Evolutionary conservation across 2,888 invertebrate genomes (phyloP).

Genomic region (Phortica okadai): DNA sequence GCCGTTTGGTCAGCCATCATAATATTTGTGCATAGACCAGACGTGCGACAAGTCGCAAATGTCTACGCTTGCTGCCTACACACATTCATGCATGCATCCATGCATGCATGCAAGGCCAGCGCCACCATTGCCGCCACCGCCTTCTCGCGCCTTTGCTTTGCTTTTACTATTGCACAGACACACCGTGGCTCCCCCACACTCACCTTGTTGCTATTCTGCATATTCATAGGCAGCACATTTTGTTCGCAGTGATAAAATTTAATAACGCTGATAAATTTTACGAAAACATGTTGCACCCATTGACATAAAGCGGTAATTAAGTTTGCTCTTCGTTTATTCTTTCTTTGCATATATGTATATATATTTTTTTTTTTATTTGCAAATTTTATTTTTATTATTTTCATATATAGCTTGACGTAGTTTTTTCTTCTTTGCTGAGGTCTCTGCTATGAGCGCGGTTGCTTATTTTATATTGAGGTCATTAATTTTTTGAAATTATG

Average conservation of each 20-base stretch:
- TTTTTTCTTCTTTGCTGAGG: not conserved
- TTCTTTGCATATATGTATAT: not conserved
- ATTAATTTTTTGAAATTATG: constrained; percentile 63
- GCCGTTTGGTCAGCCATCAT: constrained; percentile 54
- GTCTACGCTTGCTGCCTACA: constrained; percentile 12
- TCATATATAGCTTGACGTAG: not conserved
- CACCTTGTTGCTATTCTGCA: constrained; percentile 39
- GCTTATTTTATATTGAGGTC: constrained; percentile 55
- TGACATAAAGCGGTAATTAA: constrained; percentile 75
- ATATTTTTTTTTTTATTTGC: constrained; percentile 29
- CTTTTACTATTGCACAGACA: not conserved
- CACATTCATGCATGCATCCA: not conserved
- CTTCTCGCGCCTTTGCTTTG: not conserved
- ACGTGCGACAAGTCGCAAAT: constrained; percentile 37
- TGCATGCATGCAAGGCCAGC: not conserved
- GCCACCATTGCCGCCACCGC: constrained; percentile 34
- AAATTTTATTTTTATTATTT: constrained; percentile 5
- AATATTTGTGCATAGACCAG: constrained; percentile 61
- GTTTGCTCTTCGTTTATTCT: constrained; percentile 56
- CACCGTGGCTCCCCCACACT: constrained; percentile 7
- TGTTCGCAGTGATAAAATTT: constrained; percentile 73
- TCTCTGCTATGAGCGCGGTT: constrained; percentile 21
- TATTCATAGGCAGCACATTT: constrained; percentile 59
- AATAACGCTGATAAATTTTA: constrained; percentile 74
- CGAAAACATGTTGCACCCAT: constrained; percentile 74